Percentiles rank a stretch among this genome's conserved stretches.
Conservation (phyloP, 2,797 vertebrate species). For the Geotrypetes seraphini region DNA sequence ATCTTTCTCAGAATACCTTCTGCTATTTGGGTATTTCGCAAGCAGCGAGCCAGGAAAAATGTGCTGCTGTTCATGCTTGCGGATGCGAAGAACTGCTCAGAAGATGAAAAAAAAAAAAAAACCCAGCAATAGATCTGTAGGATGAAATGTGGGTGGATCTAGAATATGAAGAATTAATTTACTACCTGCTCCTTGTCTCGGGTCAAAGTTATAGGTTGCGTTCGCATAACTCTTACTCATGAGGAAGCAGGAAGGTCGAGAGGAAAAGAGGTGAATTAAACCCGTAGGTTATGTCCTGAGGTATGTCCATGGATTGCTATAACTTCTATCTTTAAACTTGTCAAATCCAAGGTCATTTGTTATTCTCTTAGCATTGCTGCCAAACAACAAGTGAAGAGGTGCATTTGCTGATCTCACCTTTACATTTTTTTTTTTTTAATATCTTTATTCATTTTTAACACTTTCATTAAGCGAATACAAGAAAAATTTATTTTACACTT, state of each 20-base stretch:
- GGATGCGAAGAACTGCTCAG: background rate
- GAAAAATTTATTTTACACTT: no score
- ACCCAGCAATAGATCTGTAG: background rate
- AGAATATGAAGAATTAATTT: slow-evolving; percentile 21
- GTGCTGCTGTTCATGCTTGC: no score
- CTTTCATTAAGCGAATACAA: no score
- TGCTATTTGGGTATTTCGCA: no score
- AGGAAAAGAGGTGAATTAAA: slow-evolving; percentile 20
- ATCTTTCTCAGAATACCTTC: no score
- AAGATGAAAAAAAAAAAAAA: slow-evolving; percentile 12
- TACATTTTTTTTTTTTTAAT: no score
- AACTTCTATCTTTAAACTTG: slow-evolving; percentile 10
- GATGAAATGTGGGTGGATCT: slow-evolving; percentile 9
- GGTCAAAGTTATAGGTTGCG: slow-evolving; percentile 19
- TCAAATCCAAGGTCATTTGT: slow-evolving; percentile 7
- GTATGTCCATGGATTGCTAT: background rate
- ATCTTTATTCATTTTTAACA: no score
- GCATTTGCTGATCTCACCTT: no score
- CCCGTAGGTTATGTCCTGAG: slow-evolving; percentile 9
- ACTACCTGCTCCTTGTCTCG: slow-evolving; percentile 8
- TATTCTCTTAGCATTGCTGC: background rate
- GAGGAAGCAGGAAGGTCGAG: slow-evolving; percentile 7
- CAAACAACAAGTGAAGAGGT: background rate
- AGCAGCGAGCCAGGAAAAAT: no score
- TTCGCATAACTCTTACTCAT: slow-evolving; percentile 11